A percentile compares a stretch with the other conserved stretches of the same genome.
Evolutionary conservation across 2,888 invertebrate genomes (phyloP).

Genomic region (Aradus depressus): DNA sequence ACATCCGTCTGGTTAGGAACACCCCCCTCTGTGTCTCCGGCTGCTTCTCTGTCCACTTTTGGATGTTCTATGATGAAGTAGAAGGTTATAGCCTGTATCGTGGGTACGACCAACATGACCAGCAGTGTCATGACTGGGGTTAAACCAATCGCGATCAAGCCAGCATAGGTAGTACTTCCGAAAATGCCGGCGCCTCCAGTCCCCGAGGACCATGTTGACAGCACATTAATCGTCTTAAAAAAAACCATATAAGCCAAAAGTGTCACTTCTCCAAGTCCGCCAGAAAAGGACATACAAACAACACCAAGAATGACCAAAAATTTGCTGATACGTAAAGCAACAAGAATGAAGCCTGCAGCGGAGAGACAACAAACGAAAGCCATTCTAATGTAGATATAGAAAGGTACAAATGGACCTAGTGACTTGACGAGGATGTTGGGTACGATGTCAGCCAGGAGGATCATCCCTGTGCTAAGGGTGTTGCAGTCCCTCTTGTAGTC

Average conservation of each 20-base stretch:
- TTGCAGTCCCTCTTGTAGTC: conserved; percentile 45
- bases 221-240: conserved; percentile 47
- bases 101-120: conserved; percentile 28
- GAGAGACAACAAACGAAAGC: conserved; percentile 46
- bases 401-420: conserved; percentile 57
- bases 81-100: conserved; percentile 25
- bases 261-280: conserved; percentile 71
- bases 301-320: conserved; percentile 58
- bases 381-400: conserved; percentile 52
- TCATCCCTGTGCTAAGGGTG: conserved; percentile 59
- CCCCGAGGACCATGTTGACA: conserved; percentile 77
- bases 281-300: conserved; percentile 60
- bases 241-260: conserved; percentile 59
- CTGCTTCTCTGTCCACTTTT: background rate
- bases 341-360: conserved; percentile 51
- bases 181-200: conserved; percentile 74
- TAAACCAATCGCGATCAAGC: conserved; percentile 29
- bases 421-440: conserved; percentile 62
- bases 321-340: conserved; percentile 51
- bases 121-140: conserved; percentile 27
- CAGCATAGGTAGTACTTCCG: conserved; percentile 57
- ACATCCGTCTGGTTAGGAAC: conserved; percentile 1
- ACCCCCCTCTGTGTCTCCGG: background rate
- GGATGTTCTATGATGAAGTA: conserved; percentile 20
- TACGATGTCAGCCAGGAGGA: conserved; percentile 67